Evolutionary conservation across 64 coral and sea anemone genomes (phyloP).

Genomic region (Montipora efflorescens): DNA sequence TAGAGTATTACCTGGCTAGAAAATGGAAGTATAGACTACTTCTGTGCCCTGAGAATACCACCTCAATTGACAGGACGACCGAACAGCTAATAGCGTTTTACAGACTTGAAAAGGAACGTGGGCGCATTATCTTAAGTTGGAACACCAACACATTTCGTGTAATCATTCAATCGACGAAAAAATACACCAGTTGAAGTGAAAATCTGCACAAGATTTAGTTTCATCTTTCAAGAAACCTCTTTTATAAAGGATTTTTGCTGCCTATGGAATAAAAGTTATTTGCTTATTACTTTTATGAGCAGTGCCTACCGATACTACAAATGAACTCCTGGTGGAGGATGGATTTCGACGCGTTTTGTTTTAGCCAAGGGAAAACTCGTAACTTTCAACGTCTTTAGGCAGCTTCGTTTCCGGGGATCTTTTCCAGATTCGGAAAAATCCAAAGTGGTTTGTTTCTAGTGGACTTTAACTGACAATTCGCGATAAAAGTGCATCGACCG

Average conservation of each 20-base stretch:
- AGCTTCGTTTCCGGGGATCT: too few relatives aligned
- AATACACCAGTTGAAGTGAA: background rate
- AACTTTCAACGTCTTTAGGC: too few relatives aligned
- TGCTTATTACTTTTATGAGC: background rate
- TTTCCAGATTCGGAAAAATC: too few relatives aligned
- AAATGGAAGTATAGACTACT: background rate
- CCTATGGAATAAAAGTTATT: background rate
- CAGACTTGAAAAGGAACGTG: background rate
- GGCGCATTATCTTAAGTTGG: background rate
- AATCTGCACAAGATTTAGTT: background rate
- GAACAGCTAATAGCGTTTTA: background rate
- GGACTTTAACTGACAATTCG: too few relatives aligned
- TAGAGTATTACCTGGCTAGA: too few relatives aligned
- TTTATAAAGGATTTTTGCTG: background rate
- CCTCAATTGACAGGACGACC: background rate
- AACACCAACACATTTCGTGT: background rate
- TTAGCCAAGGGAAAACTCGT: too few relatives aligned
- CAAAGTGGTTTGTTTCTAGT: too few relatives aligned
- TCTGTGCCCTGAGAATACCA: background rate
- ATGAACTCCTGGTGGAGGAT: too few relatives aligned
- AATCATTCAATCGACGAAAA: background rate
- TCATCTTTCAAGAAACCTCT: background rate
- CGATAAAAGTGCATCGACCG: background rate
- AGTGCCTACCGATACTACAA: background rate
- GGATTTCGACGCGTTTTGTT: too few relatives aligned